A percentile compares a stretch with the other conserved stretches of the same genome.
These are phyloP conservation scores for Limonius californicus DNA, from an alignment of 1,140 invertebrate genomes.

Conservation along the genomic window DNA sequence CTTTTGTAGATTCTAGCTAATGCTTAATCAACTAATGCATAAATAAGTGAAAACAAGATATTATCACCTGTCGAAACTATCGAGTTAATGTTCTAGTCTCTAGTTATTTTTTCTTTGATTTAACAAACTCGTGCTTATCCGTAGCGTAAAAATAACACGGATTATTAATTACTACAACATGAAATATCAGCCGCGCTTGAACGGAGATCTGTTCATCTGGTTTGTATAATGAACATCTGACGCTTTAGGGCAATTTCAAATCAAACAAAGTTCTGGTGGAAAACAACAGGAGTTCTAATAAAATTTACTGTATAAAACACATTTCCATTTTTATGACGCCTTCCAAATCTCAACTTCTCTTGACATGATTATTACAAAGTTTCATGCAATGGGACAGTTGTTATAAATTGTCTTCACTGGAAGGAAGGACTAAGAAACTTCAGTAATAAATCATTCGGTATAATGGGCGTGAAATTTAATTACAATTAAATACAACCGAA, in stretches of 20 bases:
- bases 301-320: background rate
- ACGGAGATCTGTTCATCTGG: background rate
- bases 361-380: conserved; percentile 10
- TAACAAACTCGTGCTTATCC: no score
- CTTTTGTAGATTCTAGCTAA: no score
- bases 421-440: conserved; percentile 30
- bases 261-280: background rate
- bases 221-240: background rate
- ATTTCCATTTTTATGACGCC: conserved; percentile 3
- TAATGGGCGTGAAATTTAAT: conserved; percentile 42
- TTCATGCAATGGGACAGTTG: conserved; percentile 15
- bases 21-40: no score
- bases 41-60: no score
- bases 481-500: conserved; percentile 38
- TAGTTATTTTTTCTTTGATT: no score
- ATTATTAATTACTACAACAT: background rate
- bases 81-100: no score
- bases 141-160: background rate
- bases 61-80: no score
- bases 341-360: background rate
- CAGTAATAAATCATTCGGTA: conserved; percentile 38
- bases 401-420: conserved; percentile 29
- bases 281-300: background rate
- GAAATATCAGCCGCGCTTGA: background rate
- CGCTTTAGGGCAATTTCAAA: background rate